Conservation (phyloP, 2,113 vertebrate species). For the Orientallactaga bullata region DNA sequence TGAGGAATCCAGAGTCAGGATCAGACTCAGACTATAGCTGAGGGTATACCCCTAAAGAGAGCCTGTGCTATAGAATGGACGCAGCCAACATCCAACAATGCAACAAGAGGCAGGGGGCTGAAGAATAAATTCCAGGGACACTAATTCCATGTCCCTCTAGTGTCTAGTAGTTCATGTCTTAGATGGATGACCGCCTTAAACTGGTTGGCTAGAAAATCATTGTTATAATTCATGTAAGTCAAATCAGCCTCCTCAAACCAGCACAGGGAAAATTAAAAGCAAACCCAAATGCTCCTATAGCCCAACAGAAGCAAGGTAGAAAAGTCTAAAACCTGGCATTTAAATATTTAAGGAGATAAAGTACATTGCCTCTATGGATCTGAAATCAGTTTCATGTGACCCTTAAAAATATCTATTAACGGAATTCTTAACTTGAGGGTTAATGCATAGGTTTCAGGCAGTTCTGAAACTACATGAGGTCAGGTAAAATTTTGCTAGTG, state of each 20-base stretch:
- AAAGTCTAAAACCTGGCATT: neutral
- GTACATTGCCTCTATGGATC: neutral
- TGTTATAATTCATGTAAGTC: neutral
- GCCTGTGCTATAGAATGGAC: no score
- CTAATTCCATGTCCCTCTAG: neutral
- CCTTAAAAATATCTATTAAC: neutral
- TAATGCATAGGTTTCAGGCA: neutral
- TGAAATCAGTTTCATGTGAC: neutral
- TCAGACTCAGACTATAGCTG: neutral
- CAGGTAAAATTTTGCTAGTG: neutral
- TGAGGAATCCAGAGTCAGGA: neutral
- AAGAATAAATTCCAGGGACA: no score
- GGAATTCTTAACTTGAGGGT: conserved; percentile 5
- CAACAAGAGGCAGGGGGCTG: no score
- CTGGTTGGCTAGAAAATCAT: neutral
- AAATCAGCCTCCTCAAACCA: neutral
- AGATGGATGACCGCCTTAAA: neutral
- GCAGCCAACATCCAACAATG: no score
- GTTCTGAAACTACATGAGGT: neutral
- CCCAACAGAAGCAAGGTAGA: neutral
- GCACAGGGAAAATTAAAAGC: neutral
- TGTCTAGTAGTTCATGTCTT: neutral
- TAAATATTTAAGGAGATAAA: neutral
- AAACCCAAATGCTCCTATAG: neutral
- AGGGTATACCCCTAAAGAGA: no score